A percentile compares a stretch with the other conserved stretches of the same genome.
phyloP scores from a whole-genome alignment of 2,797 vertebrate genomes.

The Chromis chromis region DNA sequence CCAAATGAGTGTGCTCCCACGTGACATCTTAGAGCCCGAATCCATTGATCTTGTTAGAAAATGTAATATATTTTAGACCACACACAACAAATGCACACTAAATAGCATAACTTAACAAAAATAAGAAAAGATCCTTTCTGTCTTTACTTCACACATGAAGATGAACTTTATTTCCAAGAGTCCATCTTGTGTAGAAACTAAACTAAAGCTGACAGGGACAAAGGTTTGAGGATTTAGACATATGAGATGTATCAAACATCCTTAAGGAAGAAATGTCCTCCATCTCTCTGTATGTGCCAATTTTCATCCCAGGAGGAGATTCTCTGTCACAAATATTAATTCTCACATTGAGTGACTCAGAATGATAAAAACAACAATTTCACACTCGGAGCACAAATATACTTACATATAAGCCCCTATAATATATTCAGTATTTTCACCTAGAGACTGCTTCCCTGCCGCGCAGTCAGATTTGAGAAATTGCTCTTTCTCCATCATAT shows the following conservation, averaged over 20 bases:
- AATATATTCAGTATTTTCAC: conserved; percentile 44
- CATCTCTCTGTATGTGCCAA: not conserved
- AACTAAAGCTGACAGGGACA: conserved; percentile 43
- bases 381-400: conserved; percentile 30
- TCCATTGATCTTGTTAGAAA: conserved; percentile 36
- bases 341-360: conserved; percentile 30
- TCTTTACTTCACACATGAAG: not conserved
- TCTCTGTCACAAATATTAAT: conserved; percentile 46
- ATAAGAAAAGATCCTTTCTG: not conserved
- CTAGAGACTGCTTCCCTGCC: conserved; percentile 29
- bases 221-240: conserved; percentile 17
- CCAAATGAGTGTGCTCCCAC: conserved; percentile 36
- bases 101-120: conserved; percentile 3
- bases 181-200: conserved; percentile 18
- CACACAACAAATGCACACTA: not conserved
- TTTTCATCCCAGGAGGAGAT: conserved; percentile 33
- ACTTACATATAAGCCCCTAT: conserved; percentile 22
- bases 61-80: conserved; percentile 25
- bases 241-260: conserved; percentile 28
- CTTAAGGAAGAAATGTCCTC: conserved; percentile 42
- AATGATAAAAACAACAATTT: conserved; percentile 38
- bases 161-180: conserved; percentile 21
- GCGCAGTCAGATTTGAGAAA: conserved; percentile 46
- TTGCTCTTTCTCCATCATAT: conserved; percentile 36
- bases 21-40: conserved; percentile 51